phyloP scores from a whole-genome alignment of 1,140 invertebrate species.

The Coboldia fuscipes region DNA sequence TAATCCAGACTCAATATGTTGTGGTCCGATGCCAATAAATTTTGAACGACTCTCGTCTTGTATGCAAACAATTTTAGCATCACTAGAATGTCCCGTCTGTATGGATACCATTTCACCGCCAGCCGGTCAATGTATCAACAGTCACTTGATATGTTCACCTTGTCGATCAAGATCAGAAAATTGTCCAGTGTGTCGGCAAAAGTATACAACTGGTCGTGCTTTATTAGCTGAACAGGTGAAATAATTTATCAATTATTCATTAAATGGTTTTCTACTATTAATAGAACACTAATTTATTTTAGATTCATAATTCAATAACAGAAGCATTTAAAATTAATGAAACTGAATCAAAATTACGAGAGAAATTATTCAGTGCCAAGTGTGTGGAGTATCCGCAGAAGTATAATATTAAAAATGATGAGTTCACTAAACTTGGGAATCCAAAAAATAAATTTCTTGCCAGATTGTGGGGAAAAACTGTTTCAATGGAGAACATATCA shows the following conservation, averaged over 20 bases:
- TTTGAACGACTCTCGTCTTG: slow-evolving; percentile 24
- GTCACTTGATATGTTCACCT: slow-evolving; percentile 35
- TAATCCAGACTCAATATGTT: slow-evolving; percentile 25
- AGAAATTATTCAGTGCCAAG: slow-evolving; percentile 13
- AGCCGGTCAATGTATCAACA: slow-evolving; percentile 40
- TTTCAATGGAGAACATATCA: slow-evolving; percentile 20
- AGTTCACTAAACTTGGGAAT: slow-evolving; percentile 5
- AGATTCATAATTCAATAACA: slow-evolving; percentile 24
- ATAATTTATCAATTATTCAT: not conserved
- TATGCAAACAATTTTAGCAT: slow-evolving; percentile 24
- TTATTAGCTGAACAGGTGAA: slow-evolving; percentile 13
- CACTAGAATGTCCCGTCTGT: slow-evolving; percentile 39
- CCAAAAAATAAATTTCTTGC: slow-evolving; percentile 22
- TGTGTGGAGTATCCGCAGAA: slow-evolving; percentile 12
- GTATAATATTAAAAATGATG: not conserved
- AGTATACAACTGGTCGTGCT: slow-evolving; percentile 12
- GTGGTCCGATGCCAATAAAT: slow-evolving; percentile 27
- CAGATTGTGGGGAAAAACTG: slow-evolving; percentile 19
- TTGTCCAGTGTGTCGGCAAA: slow-evolving; percentile 36
- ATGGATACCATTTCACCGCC: slow-evolving; percentile 34
- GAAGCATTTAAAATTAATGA: slow-evolving; percentile 22
- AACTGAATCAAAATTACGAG: slow-evolving; percentile 11
- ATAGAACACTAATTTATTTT: slow-evolving; percentile 5
- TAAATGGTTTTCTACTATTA: not conserved
- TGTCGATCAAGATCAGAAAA: slow-evolving; percentile 31